A percentile compares a stretch with the other conserved stretches of the same genome.
These are phyloP conservation scores for Bombus breviceps DNA, from an alignment of 1,140 invertebrate genomes.

Conservation along the genomic window DNA sequence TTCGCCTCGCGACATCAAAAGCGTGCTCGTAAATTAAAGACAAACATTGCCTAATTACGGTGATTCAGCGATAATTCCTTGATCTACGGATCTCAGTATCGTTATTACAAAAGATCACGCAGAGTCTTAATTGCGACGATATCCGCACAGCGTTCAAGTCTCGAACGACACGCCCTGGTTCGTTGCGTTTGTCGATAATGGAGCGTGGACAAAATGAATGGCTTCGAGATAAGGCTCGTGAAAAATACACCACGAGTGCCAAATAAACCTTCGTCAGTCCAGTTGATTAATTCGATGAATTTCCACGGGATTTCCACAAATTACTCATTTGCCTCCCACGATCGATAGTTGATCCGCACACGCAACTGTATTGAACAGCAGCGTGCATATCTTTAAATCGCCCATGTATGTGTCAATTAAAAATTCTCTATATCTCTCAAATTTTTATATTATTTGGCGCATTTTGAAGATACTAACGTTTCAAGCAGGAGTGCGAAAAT, in stretches of 20 bases:
- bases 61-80: background rate
- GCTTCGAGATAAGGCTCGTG: background rate
- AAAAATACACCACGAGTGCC: background rate
- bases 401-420: too few species aligned
- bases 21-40: background rate
- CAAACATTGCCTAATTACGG: background rate
- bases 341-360: constrained; percentile 12
- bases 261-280: constrained; percentile 2
- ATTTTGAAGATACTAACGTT: background rate
- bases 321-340: background rate
- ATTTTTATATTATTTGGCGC: background rate
- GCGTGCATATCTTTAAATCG: background rate
- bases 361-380: too few species aligned
- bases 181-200: constrained; percentile 6
- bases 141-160: background rate
- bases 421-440: background rate
- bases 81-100: background rate
- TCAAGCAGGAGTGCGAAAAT: background rate
- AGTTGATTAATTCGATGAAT: constrained; percentile 28
- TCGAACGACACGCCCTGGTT: background rate
- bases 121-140: background rate
- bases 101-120: background rate
- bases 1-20: background rate
- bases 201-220: constrained; percentile 1
- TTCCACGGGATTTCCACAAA: constrained; percentile 11